phyloP scores from a whole-genome alignment of 2,888 invertebrate species.

The Asteroscopus sphinx region DNA sequence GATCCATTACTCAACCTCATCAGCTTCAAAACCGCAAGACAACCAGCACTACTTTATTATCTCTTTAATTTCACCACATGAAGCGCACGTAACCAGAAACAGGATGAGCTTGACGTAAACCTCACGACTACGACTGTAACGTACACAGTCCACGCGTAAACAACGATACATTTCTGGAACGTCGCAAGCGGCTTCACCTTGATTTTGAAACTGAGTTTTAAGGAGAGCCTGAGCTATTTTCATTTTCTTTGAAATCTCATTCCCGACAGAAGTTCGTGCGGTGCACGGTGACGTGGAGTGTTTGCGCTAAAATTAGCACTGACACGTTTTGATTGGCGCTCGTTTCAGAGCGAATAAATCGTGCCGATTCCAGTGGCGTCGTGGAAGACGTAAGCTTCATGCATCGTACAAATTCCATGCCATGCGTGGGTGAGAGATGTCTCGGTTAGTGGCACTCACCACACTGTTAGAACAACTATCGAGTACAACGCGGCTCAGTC shows the following conservation, averaged over 20 bases:
- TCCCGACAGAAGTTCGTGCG: slow-evolving; percentile 85
- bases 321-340: slow-evolving; percentile 59
- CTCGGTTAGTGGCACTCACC: slow-evolving; percentile 86
- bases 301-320: slow-evolving; percentile 75
- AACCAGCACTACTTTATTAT: slow-evolving; percentile 65
- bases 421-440: slow-evolving; percentile 67
- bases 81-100: slow-evolving; percentile 65
- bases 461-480: slow-evolving; percentile 82
- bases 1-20: slow-evolving; percentile 74
- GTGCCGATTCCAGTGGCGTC: slow-evolving; percentile 60
- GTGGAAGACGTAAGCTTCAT: slow-evolving; percentile 68
- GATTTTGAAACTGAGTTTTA: slow-evolving; percentile 87
- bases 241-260: slow-evolving; percentile 82
- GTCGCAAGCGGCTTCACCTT: slow-evolving; percentile 86
- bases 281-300: slow-evolving; percentile 71
- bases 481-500: slow-evolving; percentile 69
- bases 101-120: slow-evolving; percentile 74
- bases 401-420: slow-evolving; percentile 73
- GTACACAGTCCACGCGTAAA: slow-evolving; percentile 74
- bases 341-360: slow-evolving; percentile 48
- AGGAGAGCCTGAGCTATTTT: slow-evolving; percentile 85
- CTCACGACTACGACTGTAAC: slow-evolving; percentile 68
- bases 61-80: slow-evolving; percentile 64
- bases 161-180: slow-evolving; percentile 82
- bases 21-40: slow-evolving; percentile 55